Percentiles rank a stretch among this genome's conserved stretches.
phyloP scores from a whole-genome alignment of 2,113 vertebrate genomes.

The Charadrius vociferus region DNA sequence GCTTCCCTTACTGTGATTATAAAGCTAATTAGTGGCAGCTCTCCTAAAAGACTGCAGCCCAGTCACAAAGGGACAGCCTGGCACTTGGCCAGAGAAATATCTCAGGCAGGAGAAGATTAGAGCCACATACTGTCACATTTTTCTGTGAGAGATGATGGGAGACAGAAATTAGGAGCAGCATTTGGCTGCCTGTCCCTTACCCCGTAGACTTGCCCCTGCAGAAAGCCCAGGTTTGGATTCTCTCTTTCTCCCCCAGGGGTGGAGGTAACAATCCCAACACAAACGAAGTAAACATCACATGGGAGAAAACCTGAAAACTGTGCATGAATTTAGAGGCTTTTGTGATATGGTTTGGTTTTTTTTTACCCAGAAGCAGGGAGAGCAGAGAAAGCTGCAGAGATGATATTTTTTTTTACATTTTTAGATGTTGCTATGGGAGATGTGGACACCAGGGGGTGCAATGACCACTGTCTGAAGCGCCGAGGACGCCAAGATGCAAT shows the following conservation, averaged over 20 bases:
- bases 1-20: neutral
- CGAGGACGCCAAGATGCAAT: neutral
- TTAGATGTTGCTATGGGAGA: neutral
- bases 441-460: constrained; percentile 28
- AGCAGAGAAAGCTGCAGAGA: neutral
- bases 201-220: neutral
- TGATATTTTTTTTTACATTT: rapidly evolving
- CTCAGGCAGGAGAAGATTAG: neutral
- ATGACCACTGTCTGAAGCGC: neutral
- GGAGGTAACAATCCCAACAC: neutral
- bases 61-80: neutral
- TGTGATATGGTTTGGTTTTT: too few relatives aligned
- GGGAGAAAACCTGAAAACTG: neutral
- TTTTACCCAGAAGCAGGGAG: neutral
- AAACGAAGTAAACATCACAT: neutral
- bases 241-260: neutral
- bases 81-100: neutral
- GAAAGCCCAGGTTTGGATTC: neutral
- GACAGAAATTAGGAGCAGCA: neutral
- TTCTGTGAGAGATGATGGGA: neutral
- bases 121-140: neutral
- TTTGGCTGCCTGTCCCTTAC: neutral
- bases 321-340: neutral
- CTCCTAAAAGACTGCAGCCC: neutral
- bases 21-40: neutral